phyloP scores from a whole-genome alignment of 2,797 vertebrate genomes.

The Etheostoma perlongum region DNA sequence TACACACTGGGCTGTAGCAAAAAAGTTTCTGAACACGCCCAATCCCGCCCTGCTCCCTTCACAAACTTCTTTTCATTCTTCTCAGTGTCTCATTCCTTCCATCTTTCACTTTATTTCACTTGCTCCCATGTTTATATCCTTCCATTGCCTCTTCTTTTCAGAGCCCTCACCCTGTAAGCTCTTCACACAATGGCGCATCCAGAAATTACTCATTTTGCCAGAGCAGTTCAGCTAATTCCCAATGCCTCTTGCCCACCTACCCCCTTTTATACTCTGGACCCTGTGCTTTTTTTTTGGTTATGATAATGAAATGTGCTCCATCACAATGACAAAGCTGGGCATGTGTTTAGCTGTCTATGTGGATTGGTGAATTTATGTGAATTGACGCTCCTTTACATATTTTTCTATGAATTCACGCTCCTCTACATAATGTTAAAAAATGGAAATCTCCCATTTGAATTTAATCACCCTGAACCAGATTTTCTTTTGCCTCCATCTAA shows the following conservation, averaged over 20 bases:
- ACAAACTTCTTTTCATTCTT: constrained; percentile 78
- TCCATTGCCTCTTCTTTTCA: constrained; percentile 80
- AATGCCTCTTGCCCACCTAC: constrained; percentile 60
- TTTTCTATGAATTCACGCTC: constrained; percentile 47
- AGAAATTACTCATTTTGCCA: constrained; percentile 86
- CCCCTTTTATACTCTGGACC: constrained; percentile 51
- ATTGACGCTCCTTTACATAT: constrained; percentile 47
- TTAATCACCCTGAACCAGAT: constrained; percentile 15
- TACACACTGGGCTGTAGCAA: constrained; percentile 83
- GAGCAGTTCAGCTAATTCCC: constrained; percentile 78
- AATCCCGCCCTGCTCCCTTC: constrained; percentile 79
- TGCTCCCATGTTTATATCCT: constrained; percentile 75
- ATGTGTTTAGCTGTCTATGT: constrained; percentile 37
- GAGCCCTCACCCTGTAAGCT: constrained; percentile 76
- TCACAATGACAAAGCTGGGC: constrained; percentile 65
- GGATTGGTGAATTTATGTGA: constrained; percentile 41
- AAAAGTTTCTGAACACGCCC: constrained; percentile 87
- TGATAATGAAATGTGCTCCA: constrained; percentile 63
- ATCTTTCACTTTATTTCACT: constrained; percentile 77
- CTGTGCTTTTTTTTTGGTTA: constrained; percentile 38
- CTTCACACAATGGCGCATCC: constrained; percentile 82
- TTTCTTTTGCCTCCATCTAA: constrained; percentile 20
- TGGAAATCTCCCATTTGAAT: constrained; percentile 33
- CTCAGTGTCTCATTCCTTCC: constrained; percentile 70
- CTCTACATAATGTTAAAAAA: constrained; percentile 5